These are phyloP conservation scores for Ditula angustiorana DNA, from an alignment of 2,888 invertebrate species.

Conservation along the genomic window DNA sequence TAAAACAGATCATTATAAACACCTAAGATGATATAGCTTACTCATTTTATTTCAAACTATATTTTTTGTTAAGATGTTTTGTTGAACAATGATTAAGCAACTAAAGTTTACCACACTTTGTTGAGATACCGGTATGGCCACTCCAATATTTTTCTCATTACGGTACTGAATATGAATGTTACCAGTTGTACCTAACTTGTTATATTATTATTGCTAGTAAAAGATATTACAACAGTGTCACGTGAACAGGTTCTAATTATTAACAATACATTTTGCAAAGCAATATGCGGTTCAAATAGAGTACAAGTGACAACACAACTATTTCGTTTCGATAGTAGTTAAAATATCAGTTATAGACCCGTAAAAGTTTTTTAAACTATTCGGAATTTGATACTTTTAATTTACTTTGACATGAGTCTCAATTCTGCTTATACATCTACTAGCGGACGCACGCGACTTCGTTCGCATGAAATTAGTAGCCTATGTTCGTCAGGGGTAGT, in stretches of 20 bases:
- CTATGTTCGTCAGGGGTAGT: no score
- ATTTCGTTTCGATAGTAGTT: not conserved
- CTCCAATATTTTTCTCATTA: conserved; percentile 26
- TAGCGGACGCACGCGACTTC: no score
- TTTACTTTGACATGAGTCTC: no score
- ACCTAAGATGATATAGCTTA: no score
- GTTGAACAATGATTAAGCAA: conserved; percentile 8
- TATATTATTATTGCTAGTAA: conserved; percentile 15
- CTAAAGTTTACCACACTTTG: conserved; percentile 1
- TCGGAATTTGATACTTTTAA: no score
- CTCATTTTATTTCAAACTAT: no score
- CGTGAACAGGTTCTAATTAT: conserved; percentile 34
- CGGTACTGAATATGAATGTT: conserved; percentile 19
- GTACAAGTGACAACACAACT: conserved; percentile 13
- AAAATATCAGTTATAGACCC: not conserved
- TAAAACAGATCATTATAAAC: no score
- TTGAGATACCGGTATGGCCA: conserved; percentile 6
- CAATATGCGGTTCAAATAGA: conserved; percentile 13
- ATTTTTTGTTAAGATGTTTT: conserved; percentile 12
- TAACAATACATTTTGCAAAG: conserved; percentile 16
- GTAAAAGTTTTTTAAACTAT: no score
- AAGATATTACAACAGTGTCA: conserved; percentile 24
- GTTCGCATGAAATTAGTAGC: no score
- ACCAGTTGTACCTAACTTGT: not conserved
- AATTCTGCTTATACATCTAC: no score